phyloP scores from a whole-genome alignment of 2,888 invertebrate species.

The Lepidochrysops patricia region DNA sequence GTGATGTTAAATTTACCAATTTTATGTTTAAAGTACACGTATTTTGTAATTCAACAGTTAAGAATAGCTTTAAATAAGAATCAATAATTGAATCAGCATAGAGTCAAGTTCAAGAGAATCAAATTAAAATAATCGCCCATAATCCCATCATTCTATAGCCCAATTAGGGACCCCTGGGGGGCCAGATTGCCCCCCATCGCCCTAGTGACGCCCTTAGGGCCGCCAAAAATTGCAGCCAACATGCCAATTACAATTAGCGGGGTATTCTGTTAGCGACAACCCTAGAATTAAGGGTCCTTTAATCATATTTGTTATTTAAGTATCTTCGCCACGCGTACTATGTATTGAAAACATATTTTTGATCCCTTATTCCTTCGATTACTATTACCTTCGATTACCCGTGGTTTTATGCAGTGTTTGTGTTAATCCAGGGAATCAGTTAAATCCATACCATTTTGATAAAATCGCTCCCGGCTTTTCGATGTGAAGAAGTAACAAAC shows the following conservation, averaged over 20 bases:
- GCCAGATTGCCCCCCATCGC: conserved; percentile 24
- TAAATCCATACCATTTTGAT: no score
- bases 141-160: conserved; percentile 5
- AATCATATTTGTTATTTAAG: conserved; percentile 16
- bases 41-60: no score
- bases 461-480: no score
- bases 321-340: neutral
- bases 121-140: conserved; percentile 5
- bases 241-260: conserved; percentile 47
- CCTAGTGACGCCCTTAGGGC: conserved; percentile 33
- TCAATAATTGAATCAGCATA: neutral
- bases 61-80: neutral
- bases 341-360: neutral
- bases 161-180: conserved; percentile 15
- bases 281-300: neutral
- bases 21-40: no score
- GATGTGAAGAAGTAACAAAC: no score
- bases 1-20: no score
- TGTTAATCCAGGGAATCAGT: no score
- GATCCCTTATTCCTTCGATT: neutral
- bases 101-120: neutral
- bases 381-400: no score
- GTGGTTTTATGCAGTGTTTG: no score
- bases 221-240: conserved; percentile 28
- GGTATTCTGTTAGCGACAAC: conserved; percentile 2